These are phyloP conservation scores for Syrmaticus mikado DNA, from an alignment of 2,113 vertebrate species.

Conservation along the genomic window DNA sequence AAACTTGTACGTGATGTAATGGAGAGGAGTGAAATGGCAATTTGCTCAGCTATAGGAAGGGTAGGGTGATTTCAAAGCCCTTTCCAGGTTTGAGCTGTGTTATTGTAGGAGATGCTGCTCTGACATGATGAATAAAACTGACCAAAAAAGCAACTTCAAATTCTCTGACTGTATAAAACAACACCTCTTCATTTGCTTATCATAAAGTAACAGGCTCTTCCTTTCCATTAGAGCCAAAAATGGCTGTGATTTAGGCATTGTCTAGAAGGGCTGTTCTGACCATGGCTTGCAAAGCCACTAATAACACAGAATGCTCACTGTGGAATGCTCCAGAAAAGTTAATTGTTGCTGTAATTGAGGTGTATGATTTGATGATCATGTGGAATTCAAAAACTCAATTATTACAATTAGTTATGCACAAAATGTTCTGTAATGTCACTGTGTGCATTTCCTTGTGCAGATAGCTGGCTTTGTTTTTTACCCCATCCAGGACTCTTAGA, in stretches of 20 bases:
- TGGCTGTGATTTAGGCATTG: background rate
- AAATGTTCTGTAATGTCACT: background rate
- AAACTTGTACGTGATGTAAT: background rate
- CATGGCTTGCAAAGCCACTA: background rate
- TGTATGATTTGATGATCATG: background rate
- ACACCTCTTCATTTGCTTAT: conserved; percentile 17
- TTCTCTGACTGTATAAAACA: background rate
- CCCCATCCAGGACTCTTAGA: background rate
- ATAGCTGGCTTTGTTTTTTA: background rate
- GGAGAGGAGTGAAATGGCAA: background rate
- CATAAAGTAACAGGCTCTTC: background rate
- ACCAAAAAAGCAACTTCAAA: background rate
- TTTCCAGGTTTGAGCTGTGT: background rate
- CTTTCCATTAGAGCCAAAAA: background rate
- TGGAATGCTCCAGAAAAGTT: background rate
- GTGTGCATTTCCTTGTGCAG: background rate
- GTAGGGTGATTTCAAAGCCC: background rate
- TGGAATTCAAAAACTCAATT: conserved; percentile 17
- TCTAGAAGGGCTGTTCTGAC: background rate
- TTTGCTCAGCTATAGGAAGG: background rate
- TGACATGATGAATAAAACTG: background rate
- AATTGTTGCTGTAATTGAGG: conserved; percentile 28
- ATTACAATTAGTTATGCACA: background rate
- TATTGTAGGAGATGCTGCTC: conserved; percentile 11
- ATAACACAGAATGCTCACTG: background rate